Evolutionary conservation across 2,797 vertebrate genomes (phyloP), one percentile per base, ranked within the genome.

Genomic region (Glyptemys insculpta): DNA sequence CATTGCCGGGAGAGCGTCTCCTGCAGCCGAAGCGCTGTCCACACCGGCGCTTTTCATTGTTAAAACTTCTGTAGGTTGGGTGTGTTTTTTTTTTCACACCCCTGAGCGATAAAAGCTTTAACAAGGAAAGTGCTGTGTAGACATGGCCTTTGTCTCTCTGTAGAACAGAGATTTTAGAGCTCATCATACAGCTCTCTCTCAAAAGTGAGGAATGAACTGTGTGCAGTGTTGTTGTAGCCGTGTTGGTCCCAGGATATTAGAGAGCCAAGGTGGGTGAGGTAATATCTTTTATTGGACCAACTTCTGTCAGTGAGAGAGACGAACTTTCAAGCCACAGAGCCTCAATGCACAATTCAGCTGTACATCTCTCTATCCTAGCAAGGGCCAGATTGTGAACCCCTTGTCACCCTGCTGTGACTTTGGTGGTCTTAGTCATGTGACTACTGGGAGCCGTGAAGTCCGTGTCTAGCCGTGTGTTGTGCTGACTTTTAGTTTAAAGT

Each of bases 91-190:
- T 57, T 27, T 57, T 57, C 27, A 12, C 27, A 59, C 12, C 27
- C 57, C 57, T 29, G 27, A 6, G 52, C 5, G 27, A 29, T 27
- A 59, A 59, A 29, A 59, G 27, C 31, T 59, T 59, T 29, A 29
- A 12, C 57, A 59, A 27, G 27, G 57, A 31, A 59, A 59, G 27
- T 59, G 11, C 57, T 34, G 31, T 16, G 59, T 34, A 8, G 31
- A 15, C 31, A 16, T 34, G 29, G 59, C 31, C 31, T 90, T 95
- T 6, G 68, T 12, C 21, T 91, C 94, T 93, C 86, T 90, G 34
- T 50, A 92, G 79, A 62, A 49, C 34, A 52, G 80, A 84, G 59
- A 79, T 92, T 93, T 81, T 93, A 87, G 52, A 54, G 90, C 88
- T 93, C 93, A 87, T 94, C 0, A 0, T 86, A 41, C 47, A 81